A percentile compares a stretch with the other conserved stretches of the same genome.
These are phyloP conservation scores for Melospiza melodia DNA, from an alignment of 2,113 vertebrate species.

Conservation along the genomic window DNA sequence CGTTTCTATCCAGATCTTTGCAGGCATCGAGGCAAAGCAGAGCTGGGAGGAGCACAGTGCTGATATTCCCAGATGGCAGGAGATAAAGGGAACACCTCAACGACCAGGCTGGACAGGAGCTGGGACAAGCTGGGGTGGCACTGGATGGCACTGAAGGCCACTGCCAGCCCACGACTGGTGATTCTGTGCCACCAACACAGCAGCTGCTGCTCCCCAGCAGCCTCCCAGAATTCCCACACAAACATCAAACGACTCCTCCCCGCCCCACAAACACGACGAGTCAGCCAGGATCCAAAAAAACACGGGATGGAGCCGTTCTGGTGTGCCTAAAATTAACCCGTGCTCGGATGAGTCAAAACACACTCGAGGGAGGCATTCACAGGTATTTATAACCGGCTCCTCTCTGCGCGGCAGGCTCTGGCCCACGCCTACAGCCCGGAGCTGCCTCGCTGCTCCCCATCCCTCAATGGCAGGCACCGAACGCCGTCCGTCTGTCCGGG, in stretches of 20 bases:
- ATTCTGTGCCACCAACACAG: neutral
- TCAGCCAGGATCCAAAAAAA: neutral
- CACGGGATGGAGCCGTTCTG: neutral
- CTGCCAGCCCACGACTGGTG: neutral
- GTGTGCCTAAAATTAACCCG: neutral
- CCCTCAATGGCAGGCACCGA: fast-evolving
- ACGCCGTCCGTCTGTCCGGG: fast-evolving
- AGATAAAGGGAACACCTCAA: neutral
- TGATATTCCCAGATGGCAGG: neutral
- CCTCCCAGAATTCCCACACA: neutral
- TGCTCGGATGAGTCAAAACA: neutral
- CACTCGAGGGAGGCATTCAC: neutral
- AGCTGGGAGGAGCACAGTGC: neutral
- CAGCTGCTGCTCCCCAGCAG: neutral
- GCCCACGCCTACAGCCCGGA: neutral
- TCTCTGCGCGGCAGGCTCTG: neutral
- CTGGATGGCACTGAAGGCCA: neutral
- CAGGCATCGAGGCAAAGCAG: neutral
- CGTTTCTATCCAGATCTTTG: neutral
- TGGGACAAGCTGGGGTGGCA: neutral
- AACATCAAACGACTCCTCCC: neutral
- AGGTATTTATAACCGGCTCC: neutral
- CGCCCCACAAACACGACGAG: fast-evolving
- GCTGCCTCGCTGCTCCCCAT: neutral
- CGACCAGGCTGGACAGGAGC: neutral